Evolutionary conservation across 37 sponge, comb jelly and placozoan species (phyloP), one percentile per base, ranked within the genome.

Genomic region (Eunapius fragilis): DNA sequence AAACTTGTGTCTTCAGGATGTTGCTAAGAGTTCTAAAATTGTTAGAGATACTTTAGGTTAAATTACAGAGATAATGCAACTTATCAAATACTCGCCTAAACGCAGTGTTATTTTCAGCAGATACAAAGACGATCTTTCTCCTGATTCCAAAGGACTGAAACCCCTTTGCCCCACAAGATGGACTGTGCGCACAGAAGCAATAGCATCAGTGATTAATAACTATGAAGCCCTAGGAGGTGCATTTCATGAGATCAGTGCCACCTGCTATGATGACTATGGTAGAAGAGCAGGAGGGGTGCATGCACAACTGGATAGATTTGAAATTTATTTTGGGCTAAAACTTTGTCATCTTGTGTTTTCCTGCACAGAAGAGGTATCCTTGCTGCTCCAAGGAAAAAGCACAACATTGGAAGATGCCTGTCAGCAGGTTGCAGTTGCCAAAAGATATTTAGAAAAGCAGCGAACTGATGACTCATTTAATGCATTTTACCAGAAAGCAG

Each of bases 321-420:
- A 24, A 31, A 86, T 82, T n/a, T 87, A 35, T 58, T 93, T 90
- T 85, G 89, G 93, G 1, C 79, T 89, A 37, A 74, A 84, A 30
- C 76, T 84, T 28, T 45, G 41, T 25, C 74, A 75, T 75, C 50
- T 84, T 28, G 31, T 84, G 28, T 84, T 84, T 37, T 70, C 72
- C 23, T 36, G 41, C 34, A 77, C 45, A 36, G 77, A 77, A n/a
- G 38, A 84, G 41, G 23, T 71, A 30, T 86, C 87, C 13, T 12
- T 71, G 41, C 70, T 31, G 13, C 67, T 86, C 26, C 87, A 86
- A 71, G 45, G n/a, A 12, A 84, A 84, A 45, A 58, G 41, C 67
- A 84, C 72, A 26, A 19, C n/a, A n/a, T n/a, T n/a, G n/a, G n/a
- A n/a, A n/a, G n/a, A n/a, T n/a, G n/a, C n/a, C n/a, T n/a, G n/a